A percentile compares a stretch with the other conserved stretches of the same genome.
Evolutionary conservation across 2,797 vertebrate genomes (phyloP).

Genomic region (Petrocephalus sullivani): DNA sequence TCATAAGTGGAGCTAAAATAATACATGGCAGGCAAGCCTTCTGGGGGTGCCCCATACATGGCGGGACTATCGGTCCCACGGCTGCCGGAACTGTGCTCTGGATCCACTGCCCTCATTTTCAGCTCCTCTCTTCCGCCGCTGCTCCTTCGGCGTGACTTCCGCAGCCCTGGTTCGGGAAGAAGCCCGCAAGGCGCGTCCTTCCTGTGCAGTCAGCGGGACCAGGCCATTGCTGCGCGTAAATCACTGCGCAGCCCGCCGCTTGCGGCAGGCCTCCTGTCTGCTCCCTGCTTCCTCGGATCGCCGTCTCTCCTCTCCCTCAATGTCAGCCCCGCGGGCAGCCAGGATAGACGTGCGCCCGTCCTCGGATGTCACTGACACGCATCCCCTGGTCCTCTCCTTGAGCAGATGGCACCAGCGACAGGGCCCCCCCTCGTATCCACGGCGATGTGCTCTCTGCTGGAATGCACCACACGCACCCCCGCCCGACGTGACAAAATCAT

Average conservation of each 20-base stretch:
- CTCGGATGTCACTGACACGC: conserved; percentile 72
- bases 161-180: background rate
- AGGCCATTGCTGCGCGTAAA: conserved; percentile 67
- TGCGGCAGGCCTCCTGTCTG: conserved; percentile 90
- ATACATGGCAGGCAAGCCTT: background rate
- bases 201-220: conserved; percentile 39
- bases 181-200: background rate
- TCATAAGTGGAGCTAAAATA: conserved; percentile 32
- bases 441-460: conserved; percentile 69
- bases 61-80: background rate
- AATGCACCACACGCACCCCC: conserved; percentile 65
- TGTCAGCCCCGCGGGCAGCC: conserved; percentile 88
- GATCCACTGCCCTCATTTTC: conserved; percentile 24
- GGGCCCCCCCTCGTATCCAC: conserved; percentile 64
- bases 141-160: conserved; percentile 7
- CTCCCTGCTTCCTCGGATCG: conserved; percentile 97
- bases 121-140: background rate
- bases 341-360: conserved; percentile 97
- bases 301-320: conserved; percentile 94
- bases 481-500: conserved; percentile 86
- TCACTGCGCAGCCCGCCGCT: conserved; percentile 78
- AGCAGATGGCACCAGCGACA: conserved; percentile 93
- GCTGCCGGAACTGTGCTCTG: conserved; percentile 19
- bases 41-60: background rate
- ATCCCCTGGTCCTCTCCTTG: conserved; percentile 36